Conservation (phyloP, 37 sponge, comb jelly and placozoan species). For the Crambe crambe region DNA sequence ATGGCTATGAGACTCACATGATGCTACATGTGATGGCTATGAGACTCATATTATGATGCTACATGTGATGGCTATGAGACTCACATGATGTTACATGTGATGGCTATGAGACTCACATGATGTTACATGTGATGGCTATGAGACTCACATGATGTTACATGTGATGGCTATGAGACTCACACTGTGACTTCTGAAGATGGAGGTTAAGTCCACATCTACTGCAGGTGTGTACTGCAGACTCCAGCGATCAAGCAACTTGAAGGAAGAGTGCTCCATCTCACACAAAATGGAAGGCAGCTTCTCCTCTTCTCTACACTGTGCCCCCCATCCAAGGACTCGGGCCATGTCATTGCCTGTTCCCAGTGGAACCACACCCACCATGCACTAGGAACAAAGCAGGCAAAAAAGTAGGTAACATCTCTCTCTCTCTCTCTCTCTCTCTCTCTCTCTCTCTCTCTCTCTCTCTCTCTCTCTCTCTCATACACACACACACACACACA, state of each 20-base stretch:
- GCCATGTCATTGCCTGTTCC: slow-evolving; percentile 98
- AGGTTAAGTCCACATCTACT: slow-evolving; percentile 5
- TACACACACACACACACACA: slow-evolving; percentile 13
- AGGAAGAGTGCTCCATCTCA: slow-evolving; percentile 78
- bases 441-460: not conserved
- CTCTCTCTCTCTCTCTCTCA: not conserved
- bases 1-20: too few species aligned
- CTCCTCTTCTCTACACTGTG: slow-evolving; percentile 83
- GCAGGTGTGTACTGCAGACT: slow-evolving; percentile 59
- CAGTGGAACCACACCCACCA: slow-evolving; percentile 88
- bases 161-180: not conserved
- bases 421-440: not conserved
- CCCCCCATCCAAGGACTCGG: slow-evolving; percentile 95
- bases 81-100: too few species aligned
- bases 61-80: too few species aligned
- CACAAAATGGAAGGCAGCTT: slow-evolving; percentile 71
- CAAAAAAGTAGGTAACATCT: not conserved
- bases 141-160: not conserved
- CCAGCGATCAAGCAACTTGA: slow-evolving; percentile 88
- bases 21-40: too few species aligned
- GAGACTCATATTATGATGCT: too few species aligned
- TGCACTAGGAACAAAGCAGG: slow-evolving; percentile 52
- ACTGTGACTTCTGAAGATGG: not conserved
- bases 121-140: too few species aligned
- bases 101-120: too few species aligned